Percentiles rank a stretch among this genome's conserved stretches.
Conservation (phyloP, 2,888 invertebrate species). For the Tholera decimalis region DNA sequence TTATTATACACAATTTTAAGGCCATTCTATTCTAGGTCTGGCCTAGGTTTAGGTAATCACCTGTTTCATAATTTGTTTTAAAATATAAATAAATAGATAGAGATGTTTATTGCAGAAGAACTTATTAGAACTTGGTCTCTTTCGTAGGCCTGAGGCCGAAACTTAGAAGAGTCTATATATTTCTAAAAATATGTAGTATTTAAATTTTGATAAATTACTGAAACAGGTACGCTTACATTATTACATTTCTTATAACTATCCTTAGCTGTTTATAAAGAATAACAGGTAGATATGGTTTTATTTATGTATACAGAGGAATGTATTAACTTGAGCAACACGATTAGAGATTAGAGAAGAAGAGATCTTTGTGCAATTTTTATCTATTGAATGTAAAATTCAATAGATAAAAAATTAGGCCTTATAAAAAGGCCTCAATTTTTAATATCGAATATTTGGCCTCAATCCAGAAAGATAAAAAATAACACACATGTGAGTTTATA, state of each 20-base stretch:
- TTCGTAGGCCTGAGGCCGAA: neutral
- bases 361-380: neutral
- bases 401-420: no score
- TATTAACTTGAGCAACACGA: conserved; percentile 34
- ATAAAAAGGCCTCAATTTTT: neutral
- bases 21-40: neutral
- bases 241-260: neutral
- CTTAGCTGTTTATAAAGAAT: conserved; percentile 34
- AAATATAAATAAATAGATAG: conserved; percentile 7
- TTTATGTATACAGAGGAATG: neutral
- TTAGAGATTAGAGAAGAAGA: neutral
- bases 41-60: neutral
- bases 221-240: conserved; percentile 11
- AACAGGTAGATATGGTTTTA: conserved; percentile 62
- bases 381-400: no score
- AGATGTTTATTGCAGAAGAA: neutral
- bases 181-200: neutral
- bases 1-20: conserved; percentile 15
- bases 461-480: neutral
- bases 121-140: neutral
- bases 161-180: neutral
- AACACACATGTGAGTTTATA: neutral
- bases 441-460: neutral
- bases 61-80: conserved; percentile 16
- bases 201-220: conserved; percentile 6